These are phyloP conservation scores for Cyphomyrus discorhynchus DNA, from an alignment of 2,113 vertebrate genomes.

Conservation along the genomic window DNA sequence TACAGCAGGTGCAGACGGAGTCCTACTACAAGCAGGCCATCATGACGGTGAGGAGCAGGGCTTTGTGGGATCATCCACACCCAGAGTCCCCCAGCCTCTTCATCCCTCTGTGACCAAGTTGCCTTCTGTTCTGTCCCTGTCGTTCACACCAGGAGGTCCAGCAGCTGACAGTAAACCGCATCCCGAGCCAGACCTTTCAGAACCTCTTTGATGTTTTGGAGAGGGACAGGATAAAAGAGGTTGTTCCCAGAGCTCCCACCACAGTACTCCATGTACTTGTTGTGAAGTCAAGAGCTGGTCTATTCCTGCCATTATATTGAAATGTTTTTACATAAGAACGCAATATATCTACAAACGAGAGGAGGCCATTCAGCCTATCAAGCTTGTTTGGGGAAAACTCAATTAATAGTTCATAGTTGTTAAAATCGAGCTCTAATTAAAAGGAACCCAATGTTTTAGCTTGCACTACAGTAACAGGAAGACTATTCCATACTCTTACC, in stretches of 20 bases:
- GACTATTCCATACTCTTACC: too few relatives aligned
- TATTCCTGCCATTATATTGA: background rate
- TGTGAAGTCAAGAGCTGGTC: background rate
- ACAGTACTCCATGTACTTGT: background rate
- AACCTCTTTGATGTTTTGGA: slow-evolving; percentile 80
- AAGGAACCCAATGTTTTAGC: too few relatives aligned
- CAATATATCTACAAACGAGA: too few relatives aligned
- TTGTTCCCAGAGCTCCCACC: slow-evolving; percentile 18
- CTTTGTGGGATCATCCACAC: background rate
- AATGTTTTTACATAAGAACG: background rate
- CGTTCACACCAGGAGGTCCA: slow-evolving; percentile 46
- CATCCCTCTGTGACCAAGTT: background rate
- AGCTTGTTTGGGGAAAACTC: too few relatives aligned
- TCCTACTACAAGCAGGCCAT: slow-evolving; percentile 53
- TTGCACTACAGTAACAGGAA: too few relatives aligned
- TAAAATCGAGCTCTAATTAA: too few relatives aligned
- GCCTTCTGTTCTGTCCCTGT: background rate
- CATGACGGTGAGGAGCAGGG: slow-evolving; percentile 43
- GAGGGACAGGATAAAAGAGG: slow-evolving; percentile 67
- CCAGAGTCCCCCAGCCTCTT: background rate
- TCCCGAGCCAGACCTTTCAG: slow-evolving; percentile 69
- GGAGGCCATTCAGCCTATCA: too few relatives aligned
- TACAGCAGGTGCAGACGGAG: slow-evolving; percentile 56
- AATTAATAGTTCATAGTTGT: too few relatives aligned
- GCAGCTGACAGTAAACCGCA: slow-evolving; percentile 36